Evolutionary conservation across 1,140 invertebrate species (phyloP), one percentile per base, ranked within the genome.

Genomic region (Tetragnatha versicolor): DNA sequence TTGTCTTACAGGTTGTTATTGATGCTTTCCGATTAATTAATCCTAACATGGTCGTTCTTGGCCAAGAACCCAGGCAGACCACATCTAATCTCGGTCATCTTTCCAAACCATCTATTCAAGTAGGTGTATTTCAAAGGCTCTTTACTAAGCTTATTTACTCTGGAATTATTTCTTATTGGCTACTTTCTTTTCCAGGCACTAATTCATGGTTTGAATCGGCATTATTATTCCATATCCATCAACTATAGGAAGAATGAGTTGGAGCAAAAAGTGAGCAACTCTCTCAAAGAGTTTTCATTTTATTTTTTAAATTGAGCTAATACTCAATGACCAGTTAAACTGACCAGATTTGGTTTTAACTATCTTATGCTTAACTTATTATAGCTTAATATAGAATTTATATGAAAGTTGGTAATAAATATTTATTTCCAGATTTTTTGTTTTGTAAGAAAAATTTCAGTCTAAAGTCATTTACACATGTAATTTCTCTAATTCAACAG

Each of bases 211-310:
- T 88, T 99, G 2, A 99, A 99, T 86, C 91, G 98, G 81, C 98
- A 99, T 88, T 99, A 99, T 85, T 99, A 99, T 86, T 99, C 97
- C 27, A 99, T 99, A 84, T 97, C 97, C 85, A 99, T 99, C 84
- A 99, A 99, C 87, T 99, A 99, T 87, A 91, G 97, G 73, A 99
- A 99, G 86, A 99, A 99, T 88, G 96, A 98, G 87, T 86, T 99
- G 60, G 98, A 99, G 87, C 98, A 99, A 85, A 99, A 90, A 84
- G 88, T 88, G 82, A 66, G 61, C 45, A 63, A 66, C 58, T 14
- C 25, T n/a, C n/a, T n/a, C n/a, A n/a, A n/a, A n/a, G n/a, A n/a
- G n/a, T n/a, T n/a, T n/a, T n/a, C n/a, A n/a, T n/a, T n/a, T n/a
- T n/a, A n/a, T n/a, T n/a, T n/a, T n/a, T n/a, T n/a, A n/a, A n/a